These are phyloP conservation scores for Morpho helenor DNA, from an alignment of 2,888 invertebrate genomes.

Conservation along the genomic window DNA sequence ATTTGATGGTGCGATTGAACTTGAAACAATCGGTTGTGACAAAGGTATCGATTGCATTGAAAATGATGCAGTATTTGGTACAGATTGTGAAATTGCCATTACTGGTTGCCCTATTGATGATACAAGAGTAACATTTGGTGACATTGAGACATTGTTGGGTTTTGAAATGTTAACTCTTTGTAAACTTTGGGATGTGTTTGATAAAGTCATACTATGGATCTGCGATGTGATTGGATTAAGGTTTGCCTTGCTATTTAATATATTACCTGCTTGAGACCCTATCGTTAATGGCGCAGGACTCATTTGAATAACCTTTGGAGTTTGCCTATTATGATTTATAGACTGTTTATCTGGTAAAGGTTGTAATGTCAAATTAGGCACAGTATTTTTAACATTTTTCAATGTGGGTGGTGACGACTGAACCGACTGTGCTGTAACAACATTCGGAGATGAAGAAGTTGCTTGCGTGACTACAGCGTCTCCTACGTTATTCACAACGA, in stretches of 20 bases:
- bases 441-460: constrained; percentile 60
- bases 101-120: constrained; percentile 70
- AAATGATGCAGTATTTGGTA: constrained; percentile 59
- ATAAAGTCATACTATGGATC: constrained; percentile 65
- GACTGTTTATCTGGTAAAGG: constrained; percentile 66
- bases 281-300: constrained; percentile 48
- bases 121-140: constrained; percentile 67
- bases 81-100: constrained; percentile 70
- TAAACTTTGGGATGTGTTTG: constrained; percentile 55
- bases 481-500: constrained; percentile 82
- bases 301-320: constrained; percentile 72
- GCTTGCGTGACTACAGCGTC: constrained; percentile 62
- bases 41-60: constrained; percentile 69
- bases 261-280: constrained; percentile 51
- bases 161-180: constrained; percentile 58
- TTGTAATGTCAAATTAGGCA: constrained; percentile 71
- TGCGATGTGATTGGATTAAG: constrained; percentile 74
- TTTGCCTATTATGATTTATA: constrained; percentile 52
- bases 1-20: constrained; percentile 62
- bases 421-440: constrained; percentile 63
- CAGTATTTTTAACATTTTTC: constrained; percentile 60
- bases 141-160: constrained; percentile 58
- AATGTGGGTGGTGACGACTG: constrained; percentile 61
- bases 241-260: constrained; percentile 58
- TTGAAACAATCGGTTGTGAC: constrained; percentile 72